phyloP scores from a whole-genome alignment of 2,113 vertebrate genomes.

The Galbula dea region DNA sequence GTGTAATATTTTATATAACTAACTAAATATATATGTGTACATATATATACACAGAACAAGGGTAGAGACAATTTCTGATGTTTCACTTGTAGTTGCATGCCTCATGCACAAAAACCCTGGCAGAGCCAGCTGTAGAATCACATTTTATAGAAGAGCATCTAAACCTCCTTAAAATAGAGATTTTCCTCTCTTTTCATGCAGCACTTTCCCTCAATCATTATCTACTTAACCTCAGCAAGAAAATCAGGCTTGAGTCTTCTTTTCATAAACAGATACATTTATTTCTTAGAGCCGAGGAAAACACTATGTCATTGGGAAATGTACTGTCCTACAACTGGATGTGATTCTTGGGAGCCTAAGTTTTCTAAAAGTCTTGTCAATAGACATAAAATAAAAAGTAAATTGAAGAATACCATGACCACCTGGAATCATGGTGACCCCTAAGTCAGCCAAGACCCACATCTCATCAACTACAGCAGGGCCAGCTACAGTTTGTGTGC shows the following conservation, averaged over 20 bases:
- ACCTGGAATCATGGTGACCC: background rate
- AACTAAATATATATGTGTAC: no score
- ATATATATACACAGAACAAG: background rate
- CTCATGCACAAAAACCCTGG: background rate
- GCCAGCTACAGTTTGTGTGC: background rate
- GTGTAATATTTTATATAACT: background rate
- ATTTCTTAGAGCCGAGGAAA: background rate
- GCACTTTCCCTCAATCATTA: background rate
- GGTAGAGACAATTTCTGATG: background rate
- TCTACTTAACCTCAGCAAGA: background rate
- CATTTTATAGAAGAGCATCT: background rate
- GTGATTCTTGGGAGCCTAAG: background rate
- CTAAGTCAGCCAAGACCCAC: background rate
- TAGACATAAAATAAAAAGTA: background rate
- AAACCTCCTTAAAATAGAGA: background rate
- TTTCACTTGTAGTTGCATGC: background rate
- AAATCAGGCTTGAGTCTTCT: background rate
- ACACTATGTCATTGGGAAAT: background rate
- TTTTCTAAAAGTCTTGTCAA: background rate
- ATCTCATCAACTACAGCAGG: background rate
- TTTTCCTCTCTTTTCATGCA: background rate
- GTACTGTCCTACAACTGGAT: rapidly evolving
- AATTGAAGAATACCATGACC: background rate
- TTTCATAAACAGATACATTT: background rate
- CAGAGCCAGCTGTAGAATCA: background rate